Percentiles rank a stretch among this genome's conserved stretches.
Evolutionary conservation across 2,888 invertebrate genomes (phyloP).

Genomic region (Mechanitis mazaeus): DNA sequence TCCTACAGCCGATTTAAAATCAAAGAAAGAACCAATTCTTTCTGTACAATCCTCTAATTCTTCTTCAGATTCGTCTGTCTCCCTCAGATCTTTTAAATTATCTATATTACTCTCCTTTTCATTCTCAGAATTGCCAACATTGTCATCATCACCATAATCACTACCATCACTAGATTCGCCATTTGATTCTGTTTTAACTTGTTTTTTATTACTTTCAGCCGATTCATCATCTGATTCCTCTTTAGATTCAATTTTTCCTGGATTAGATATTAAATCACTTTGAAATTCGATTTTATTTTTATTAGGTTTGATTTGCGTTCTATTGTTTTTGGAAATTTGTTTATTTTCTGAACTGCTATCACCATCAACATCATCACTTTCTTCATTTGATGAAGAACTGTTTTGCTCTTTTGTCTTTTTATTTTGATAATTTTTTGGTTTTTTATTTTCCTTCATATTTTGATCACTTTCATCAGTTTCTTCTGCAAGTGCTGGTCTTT

Average conservation of each 20-base stretch:
- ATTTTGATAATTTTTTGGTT: conserved; percentile 15
- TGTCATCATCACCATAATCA: conserved; percentile 35
- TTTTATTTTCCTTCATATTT: conserved; percentile 17
- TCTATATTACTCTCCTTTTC: conserved; percentile 24
- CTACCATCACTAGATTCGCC: conserved; percentile 37
- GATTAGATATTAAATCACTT: conserved; percentile 22
- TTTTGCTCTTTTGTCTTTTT: conserved; percentile 19
- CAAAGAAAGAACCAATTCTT: conserved; percentile 53
- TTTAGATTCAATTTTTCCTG: conserved; percentile 27
- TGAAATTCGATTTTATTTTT: conserved; percentile 27
- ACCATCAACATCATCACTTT: conserved; percentile 26
- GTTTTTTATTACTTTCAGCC: conserved; percentile 32
- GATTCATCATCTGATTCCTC: conserved; percentile 32
- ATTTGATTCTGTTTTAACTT: conserved; percentile 19
- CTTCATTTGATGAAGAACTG: conserved; percentile 18
- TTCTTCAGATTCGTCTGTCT: conserved; percentile 56
- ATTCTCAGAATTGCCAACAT: conserved; percentile 17
- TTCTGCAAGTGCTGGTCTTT: conserved; percentile 30
- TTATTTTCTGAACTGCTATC: conserved; percentile 20
- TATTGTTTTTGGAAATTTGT: conserved; percentile 12
- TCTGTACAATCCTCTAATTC: conserved; percentile 38
- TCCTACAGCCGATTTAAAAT: conserved; percentile 50
- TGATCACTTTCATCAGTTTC: conserved; percentile 39
- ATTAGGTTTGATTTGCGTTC: conserved; percentile 5
- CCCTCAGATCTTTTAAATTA: conserved; percentile 69